Base-by-base conservation (phyloP, 1,140 invertebrate genomes). In the Saccostrea glomerata region DNA sequence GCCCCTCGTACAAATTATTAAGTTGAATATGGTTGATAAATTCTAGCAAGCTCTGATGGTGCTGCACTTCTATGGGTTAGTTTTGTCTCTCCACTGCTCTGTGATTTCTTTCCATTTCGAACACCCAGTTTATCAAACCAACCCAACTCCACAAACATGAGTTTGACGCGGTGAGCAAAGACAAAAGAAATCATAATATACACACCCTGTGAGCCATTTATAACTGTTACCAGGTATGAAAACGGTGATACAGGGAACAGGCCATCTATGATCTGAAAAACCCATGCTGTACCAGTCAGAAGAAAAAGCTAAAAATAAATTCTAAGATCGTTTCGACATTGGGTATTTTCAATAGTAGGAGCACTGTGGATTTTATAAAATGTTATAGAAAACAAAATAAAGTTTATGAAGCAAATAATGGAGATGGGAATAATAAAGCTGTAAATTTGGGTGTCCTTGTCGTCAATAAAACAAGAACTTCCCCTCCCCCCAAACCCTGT, bases 151-250 rank as follows among this genome's bases (percentile, higher is more conserved):
- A n/a, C n/a, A 84, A 55, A 84, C 82, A 84, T n/a, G 54, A 15
- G 15, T 54, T 55, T 54, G 6, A 84, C 55, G 17, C 89, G 70
- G 2, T 7, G 13, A 84, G 88, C 88, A 17, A 60, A 73, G 7
- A 73, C 63, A n/a, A 87, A 90, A 0, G 89, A 86, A 20, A 90
- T 4, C 56, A 90, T 88, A 20, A 90, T 88, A 30, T 86, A 90
- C 7, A 88, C 20, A 6, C 89, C 89, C 54, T 90, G 89, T 6
- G 63, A 86, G 0, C 36, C 36, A 60, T 90, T 90, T 6, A 88
- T 30, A 5, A 90, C 60, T 20, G 84, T 70, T 4, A 82, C 63
- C 15, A 90, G 40, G 6, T 86, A 55, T 13, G 89, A 90, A 36
- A 90, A 84, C 23, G 85, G 54, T 2, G 86, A 47, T 17, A 88